Base-by-base conservation (phyloP, 2,888 invertebrate species). In the Cheilosia urbana region DNA sequence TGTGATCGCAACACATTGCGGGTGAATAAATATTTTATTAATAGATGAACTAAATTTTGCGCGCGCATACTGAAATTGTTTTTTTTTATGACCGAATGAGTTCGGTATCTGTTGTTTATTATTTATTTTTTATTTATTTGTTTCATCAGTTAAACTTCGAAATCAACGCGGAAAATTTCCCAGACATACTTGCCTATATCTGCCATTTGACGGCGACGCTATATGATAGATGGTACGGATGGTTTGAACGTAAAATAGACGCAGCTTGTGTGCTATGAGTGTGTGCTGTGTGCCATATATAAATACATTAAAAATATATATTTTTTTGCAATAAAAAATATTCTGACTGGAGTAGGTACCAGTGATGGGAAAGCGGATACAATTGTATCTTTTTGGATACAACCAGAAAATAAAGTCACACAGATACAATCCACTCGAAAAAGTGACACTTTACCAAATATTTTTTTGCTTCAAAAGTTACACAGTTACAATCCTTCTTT, bases 11-110 rank as follows among this genome's bases (percentile, higher is more conserved):
- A 66, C 71, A 71, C 60, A 71, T 73, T 45, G 57, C 71, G 37
- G 78, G 72, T 83, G 80, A 75, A 63, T 51, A 78, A 83, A 83
- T 78, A 68, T 73, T 37, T 83, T 83, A 83, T 73, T 57, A 63
- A 83, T 73, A 73, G 83, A 78, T 40, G 68, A 57, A 68, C 68
- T 60, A 55, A 63, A 76, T 76, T 65, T 24, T 37, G 58, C 30
- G 62, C 13, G 30, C 15, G 13, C 3, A n/a, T 2, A 7, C 37
- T 42, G 17, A 49, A 45, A 9, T 62, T 51, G 7, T n/a, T 62
- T 68, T 73, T 55, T 62, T 68, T 73, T 45, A 53, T 55, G 60
- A 60, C 5, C 47, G 58, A 53, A 58, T 60, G 11, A 27, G 53
- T 55, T 65, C 42, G 47, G 55, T 49, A 63, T 57, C 15, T 19